Conservation (phyloP, 2,888 invertebrate genomes). For the Entomobrya proxima region DNA sequence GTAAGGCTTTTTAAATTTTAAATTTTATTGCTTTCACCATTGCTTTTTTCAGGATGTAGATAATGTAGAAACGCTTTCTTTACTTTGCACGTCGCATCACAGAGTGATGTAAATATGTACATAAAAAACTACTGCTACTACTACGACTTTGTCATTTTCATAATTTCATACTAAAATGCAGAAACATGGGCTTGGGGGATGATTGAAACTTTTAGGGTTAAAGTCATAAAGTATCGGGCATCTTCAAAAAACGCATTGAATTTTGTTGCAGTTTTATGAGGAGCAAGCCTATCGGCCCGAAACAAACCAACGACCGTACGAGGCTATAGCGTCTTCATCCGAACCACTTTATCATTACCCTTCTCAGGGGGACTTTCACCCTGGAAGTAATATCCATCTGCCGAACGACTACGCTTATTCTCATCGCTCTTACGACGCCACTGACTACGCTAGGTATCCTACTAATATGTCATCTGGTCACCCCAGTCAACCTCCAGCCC, state of each 20-base stretch:
- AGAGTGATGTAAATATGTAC: background rate
- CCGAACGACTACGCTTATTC: constrained; percentile 58
- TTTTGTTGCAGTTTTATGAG: constrained; percentile 85
- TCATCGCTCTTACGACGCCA: constrained; percentile 69
- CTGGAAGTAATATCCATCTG: constrained; percentile 56
- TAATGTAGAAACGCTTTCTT: background rate
- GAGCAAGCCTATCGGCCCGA: constrained; percentile 94
- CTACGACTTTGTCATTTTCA: too few species aligned
- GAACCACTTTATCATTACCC: constrained; percentile 61
- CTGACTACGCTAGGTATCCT: constrained; percentile 46
- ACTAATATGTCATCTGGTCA: constrained; percentile 70
- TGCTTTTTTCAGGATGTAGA: background rate
- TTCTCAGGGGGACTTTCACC: constrained; percentile 32
- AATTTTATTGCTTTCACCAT: constrained; percentile 17
- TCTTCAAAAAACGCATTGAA: background rate
- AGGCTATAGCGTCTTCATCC: constrained; percentile 37
- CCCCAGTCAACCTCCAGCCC: constrained; percentile 62
- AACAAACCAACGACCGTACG: constrained; percentile 84
- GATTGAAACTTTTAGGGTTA: background rate
- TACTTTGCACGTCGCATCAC: background rate
- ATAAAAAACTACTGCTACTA: too few species aligned
- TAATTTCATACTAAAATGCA: too few species aligned
- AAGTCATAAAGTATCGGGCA: background rate
- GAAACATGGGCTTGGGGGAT: background rate
- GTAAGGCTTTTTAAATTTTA: constrained; percentile 79